Conservation (phyloP, 1,140 invertebrate species). For the Cardiocondyla obscurior region DNA sequence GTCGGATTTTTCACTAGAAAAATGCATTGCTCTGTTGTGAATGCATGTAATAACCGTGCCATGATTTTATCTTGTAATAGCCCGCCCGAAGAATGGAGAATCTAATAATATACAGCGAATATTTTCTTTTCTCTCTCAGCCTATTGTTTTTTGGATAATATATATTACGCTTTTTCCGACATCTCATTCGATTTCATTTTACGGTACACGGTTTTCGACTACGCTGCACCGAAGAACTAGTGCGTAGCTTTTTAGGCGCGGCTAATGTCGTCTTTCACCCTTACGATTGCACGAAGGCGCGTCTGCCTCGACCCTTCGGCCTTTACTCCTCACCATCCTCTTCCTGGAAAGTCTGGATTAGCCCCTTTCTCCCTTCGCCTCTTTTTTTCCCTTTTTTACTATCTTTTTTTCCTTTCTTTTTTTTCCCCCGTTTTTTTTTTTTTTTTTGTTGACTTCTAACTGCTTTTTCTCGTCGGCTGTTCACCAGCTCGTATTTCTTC, state of each 20-base stretch:
- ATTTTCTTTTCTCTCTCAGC: neutral
- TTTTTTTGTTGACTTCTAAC: slow-evolving; percentile 32
- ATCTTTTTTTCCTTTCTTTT: neutral
- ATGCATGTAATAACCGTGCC: neutral
- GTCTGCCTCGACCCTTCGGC: slow-evolving; percentile 2
- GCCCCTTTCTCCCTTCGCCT: neutral
- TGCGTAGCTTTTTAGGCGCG: slow-evolving; percentile 60
- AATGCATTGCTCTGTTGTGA: neutral
- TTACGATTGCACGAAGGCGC: slow-evolving; percentile 38
- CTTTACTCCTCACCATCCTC: slow-evolving; percentile 4
- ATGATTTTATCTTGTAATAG: neutral
- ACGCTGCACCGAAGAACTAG: slow-evolving; percentile 58
- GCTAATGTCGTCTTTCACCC: slow-evolving; percentile 58
- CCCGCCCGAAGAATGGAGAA: neutral
- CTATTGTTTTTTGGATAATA: neutral
- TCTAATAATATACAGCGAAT: neutral
- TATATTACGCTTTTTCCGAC: neutral
- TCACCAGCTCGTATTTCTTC: slow-evolving; percentile 36
- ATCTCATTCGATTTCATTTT: slow-evolving; percentile 34
- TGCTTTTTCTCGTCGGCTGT: slow-evolving; percentile 10
- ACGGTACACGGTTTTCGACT: slow-evolving; percentile 27
- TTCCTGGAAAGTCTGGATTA: slow-evolving; percentile 32
- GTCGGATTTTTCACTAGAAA: neutral
- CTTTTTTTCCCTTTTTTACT: too few relatives aligned
- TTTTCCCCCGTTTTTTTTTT: neutral